These are phyloP conservation scores for Aphrophora alni DNA, from an alignment of 2,888 invertebrate species.

Conservation along the genomic window DNA sequence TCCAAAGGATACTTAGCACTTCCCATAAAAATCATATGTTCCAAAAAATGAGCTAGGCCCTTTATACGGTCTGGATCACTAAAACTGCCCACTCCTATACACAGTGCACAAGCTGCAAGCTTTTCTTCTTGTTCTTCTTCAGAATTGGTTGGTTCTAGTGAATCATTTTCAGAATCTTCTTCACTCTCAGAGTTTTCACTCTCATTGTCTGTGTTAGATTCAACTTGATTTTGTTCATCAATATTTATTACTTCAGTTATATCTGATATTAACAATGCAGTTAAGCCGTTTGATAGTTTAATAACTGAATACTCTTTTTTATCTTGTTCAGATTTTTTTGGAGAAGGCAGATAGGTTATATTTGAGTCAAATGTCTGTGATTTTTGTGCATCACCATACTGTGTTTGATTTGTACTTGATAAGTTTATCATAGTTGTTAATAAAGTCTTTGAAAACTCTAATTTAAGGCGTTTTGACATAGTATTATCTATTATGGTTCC, in stretches of 20 bases:
- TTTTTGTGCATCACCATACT: not conserved
- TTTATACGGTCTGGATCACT: conserved; percentile 78
- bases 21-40: conserved; percentile 96
- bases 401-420: not conserved
- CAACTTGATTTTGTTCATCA: conserved; percentile 37
- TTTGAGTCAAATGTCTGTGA: not conserved
- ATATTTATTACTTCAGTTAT: conserved; percentile 42
- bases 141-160: conserved; percentile 42
- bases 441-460: not conserved
- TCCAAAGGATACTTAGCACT: conserved; percentile 87
- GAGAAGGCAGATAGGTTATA: conserved; percentile 58
- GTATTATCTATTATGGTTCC: not conserved
- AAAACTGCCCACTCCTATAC: conserved; percentile 79
- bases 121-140: conserved; percentile 55
- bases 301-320: conserved; percentile 69
- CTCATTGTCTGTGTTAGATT: conserved; percentile 6
- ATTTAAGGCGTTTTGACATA: not conserved
- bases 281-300: conserved; percentile 48
- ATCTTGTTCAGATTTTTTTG: conserved; percentile 77
- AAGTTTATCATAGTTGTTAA: not conserved
- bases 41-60: conserved; percentile 84
- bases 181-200: conserved; percentile 28
- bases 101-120: conserved; percentile 74
- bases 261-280: conserved; percentile 50
- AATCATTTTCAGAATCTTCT: conserved; percentile 51